These are phyloP conservation scores for Lottia scabra DNA, from an alignment of 2,888 invertebrate species.

Conservation along the genomic window DNA sequence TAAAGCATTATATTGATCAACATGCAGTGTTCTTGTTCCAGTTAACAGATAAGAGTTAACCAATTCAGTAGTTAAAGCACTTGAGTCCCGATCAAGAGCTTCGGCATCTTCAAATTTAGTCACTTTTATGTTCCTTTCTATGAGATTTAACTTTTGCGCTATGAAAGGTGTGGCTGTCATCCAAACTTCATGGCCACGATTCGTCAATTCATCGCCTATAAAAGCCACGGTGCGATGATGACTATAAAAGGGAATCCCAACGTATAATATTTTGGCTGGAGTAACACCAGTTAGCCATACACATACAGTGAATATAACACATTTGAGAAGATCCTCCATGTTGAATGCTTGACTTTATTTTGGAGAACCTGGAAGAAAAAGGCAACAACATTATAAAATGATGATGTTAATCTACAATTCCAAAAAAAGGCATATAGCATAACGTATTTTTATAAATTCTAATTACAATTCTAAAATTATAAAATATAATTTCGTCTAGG, in stretches of 20 bases:
- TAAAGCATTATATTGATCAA: not conserved
- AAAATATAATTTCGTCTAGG: too few relatives aligned
- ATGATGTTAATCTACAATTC: too few relatives aligned
- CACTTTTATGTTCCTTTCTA: not conserved
- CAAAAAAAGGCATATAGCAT: too few relatives aligned
- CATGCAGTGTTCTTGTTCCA: not conserved
- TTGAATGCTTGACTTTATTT: too few relatives aligned
- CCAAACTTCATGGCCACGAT: not conserved
- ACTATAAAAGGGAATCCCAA: not conserved
- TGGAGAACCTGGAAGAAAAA: too few relatives aligned
- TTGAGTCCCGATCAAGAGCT: not conserved
- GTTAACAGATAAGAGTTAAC: not conserved
- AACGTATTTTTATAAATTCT: too few relatives aligned
- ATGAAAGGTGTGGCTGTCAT: not conserved
- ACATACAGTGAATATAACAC: too few relatives aligned
- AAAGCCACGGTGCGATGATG: not conserved
- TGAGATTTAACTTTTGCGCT: not conserved
- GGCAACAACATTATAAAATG: too few relatives aligned
- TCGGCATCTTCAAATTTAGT: not conserved
- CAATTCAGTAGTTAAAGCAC: not conserved
- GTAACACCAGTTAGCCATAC: too few relatives aligned
- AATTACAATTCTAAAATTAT: too few relatives aligned
- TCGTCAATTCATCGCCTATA: not conserved
- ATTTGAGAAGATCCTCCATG: too few relatives aligned
- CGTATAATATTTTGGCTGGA: not conserved